These are phyloP conservation scores for Drosophila punjabiensis DNA, from an alignment of 1,140 invertebrate species.

Conservation along the genomic window DNA sequence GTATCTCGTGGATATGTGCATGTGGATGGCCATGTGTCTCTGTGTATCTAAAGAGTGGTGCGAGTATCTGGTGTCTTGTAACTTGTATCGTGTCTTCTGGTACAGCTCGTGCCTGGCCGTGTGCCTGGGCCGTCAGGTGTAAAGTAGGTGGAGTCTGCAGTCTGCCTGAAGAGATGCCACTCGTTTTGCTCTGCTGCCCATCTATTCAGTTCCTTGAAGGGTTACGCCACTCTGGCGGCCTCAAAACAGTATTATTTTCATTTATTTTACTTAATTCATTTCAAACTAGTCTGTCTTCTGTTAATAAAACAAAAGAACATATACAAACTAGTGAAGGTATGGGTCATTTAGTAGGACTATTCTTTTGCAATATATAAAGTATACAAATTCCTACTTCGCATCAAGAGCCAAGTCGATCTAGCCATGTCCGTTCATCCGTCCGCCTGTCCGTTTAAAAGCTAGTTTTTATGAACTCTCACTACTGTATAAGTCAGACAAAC, in stretches of 20 bases:
- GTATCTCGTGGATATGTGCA: slow-evolving; percentile 31
- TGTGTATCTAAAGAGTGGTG: slow-evolving; percentile 13
- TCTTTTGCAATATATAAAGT: neutral
- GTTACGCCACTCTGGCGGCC: neutral
- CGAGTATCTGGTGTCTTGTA: slow-evolving; percentile 21
- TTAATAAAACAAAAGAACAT: neutral
- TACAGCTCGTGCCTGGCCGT: slow-evolving; percentile 23
- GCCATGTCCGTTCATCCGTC: too few relatives aligned
- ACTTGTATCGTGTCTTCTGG: slow-evolving; percentile 25
- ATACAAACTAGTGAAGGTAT: too few relatives aligned
- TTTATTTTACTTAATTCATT: neutral
- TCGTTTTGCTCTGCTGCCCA: slow-evolving; percentile 21
- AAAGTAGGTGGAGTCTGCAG: slow-evolving; percentile 43
- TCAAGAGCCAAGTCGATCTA: too few relatives aligned
- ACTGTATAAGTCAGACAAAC: too few relatives aligned
- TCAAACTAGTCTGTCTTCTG: neutral
- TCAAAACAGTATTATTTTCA: neutral
- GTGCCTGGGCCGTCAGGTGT: slow-evolving; percentile 33
- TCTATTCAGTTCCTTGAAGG: slow-evolving; percentile 1
- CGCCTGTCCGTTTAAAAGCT: too few relatives aligned
- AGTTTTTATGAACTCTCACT: too few relatives aligned
- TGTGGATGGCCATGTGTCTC: slow-evolving; percentile 12
- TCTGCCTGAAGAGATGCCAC: slow-evolving; percentile 4
- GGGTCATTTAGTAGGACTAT: neutral
- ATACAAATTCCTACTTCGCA: too few relatives aligned